phyloP scores from a whole-genome alignment of 2,888 invertebrate species.

The Dorcus hopei region DNA sequence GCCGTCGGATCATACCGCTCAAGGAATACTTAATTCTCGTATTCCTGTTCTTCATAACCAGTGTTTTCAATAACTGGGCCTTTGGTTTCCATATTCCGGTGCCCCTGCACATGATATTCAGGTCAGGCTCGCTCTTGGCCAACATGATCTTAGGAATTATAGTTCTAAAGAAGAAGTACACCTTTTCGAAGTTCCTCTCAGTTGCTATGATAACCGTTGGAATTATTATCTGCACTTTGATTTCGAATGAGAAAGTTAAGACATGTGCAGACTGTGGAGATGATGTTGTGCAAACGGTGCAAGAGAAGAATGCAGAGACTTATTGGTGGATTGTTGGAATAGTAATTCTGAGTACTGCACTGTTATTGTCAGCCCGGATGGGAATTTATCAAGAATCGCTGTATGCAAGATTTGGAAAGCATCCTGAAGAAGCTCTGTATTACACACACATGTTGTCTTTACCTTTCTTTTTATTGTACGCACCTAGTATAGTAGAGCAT shows the following conservation, averaged over 20 bases:
- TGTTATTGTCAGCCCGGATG: slow-evolving; percentile 92
- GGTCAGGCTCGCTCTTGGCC: slow-evolving; percentile 95
- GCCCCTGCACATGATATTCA: slow-evolving; percentile 97
- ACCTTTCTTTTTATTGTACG: slow-evolving; percentile 82
- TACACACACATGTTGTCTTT: slow-evolving; percentile 88
- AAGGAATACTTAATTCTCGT: slow-evolving; percentile 82
- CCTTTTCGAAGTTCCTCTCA: slow-evolving; percentile 81
- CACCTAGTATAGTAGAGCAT: slow-evolving; percentile 74
- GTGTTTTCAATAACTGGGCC: slow-evolving; percentile 92
- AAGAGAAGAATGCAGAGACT: slow-evolving; percentile 48
- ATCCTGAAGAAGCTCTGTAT: slow-evolving; percentile 84
- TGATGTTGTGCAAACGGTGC: slow-evolving; percentile 29
- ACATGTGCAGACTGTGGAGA: slow-evolving; percentile 40
- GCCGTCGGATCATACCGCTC: slow-evolving; percentile 68
- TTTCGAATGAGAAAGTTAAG: slow-evolving; percentile 66
- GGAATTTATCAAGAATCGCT: slow-evolving; percentile 87
- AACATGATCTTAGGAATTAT: slow-evolving; percentile 94
- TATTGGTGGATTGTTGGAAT: slow-evolving; percentile 73
- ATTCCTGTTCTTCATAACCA: slow-evolving; percentile 85
- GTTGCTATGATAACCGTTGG: slow-evolving; percentile 92
- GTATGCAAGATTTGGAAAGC: slow-evolving; percentile 82
- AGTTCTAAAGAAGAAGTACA: slow-evolving; percentile 80
- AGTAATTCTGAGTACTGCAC: slow-evolving; percentile 75
- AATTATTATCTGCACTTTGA: slow-evolving; percentile 85
- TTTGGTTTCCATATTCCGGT: slow-evolving; percentile 96